Conservation (phyloP, 1,140 invertebrate genomes). For the Chelonus insularis region DNA sequence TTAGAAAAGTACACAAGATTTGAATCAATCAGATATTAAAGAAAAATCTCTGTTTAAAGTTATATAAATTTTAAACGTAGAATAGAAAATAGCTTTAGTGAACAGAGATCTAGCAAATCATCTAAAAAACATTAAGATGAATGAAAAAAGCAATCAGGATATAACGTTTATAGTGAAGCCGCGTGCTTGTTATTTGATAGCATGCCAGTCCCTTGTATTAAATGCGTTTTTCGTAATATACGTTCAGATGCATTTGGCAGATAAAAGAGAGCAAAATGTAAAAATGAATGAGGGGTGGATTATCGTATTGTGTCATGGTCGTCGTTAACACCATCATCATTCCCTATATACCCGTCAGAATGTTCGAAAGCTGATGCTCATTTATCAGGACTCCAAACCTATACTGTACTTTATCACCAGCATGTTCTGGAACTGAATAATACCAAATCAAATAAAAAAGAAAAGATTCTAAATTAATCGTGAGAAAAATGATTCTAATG, state of each 20-base stretch:
- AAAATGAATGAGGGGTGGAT: constrained; percentile 27
- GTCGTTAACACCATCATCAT: neutral
- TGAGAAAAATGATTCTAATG: constrained; percentile 8
- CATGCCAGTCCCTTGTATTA: constrained; percentile 27
- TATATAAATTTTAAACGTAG: too few relatives aligned
- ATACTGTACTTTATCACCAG: constrained; percentile 21
- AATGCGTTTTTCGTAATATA: constrained; percentile 37
- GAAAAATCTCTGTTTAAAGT: too few relatives aligned
- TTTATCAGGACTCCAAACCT: constrained; percentile 57
- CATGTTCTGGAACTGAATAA: too few relatives aligned
- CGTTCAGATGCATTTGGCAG: constrained; percentile 32
- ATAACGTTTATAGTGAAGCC: constrained; percentile 26
- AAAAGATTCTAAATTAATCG: constrained; percentile 2
- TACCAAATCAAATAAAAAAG: constrained; percentile 8
- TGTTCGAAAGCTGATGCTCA: constrained; percentile 45
- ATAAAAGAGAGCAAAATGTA: constrained; percentile 27
- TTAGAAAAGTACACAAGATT: too few relatives aligned
- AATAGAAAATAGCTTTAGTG: too few relatives aligned
- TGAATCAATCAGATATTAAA: too few relatives aligned
- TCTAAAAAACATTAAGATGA: neutral
- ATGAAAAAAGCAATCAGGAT: constrained; percentile 9
- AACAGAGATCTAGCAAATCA: too few relatives aligned
- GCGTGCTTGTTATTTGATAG: constrained; percentile 31
- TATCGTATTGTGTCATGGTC: constrained; percentile 32
- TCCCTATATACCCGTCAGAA: neutral